phyloP scores from a whole-genome alignment of 2,113 vertebrate species.

The Manacus vitellinus region DNA sequence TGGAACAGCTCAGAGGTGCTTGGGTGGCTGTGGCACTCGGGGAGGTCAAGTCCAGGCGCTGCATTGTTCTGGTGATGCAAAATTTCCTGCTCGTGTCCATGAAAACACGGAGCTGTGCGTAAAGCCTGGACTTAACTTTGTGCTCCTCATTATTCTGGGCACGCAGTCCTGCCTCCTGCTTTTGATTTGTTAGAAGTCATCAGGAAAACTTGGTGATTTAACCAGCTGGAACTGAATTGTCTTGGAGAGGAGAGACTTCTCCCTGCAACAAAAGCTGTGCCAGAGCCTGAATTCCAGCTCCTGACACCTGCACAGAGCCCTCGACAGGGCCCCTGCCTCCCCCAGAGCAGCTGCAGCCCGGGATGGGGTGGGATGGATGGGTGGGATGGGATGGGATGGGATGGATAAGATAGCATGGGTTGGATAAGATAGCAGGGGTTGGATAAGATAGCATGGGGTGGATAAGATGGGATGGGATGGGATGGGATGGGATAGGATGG shows the following conservation, averaged over 20 bases:
- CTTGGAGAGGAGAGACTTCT: neutral
- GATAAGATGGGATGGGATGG: neutral
- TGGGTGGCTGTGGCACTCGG: conserved; percentile 54
- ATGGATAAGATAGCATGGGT: no score
- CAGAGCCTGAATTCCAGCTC: neutral
- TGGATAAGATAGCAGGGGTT: no score
- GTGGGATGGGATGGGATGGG: neutral
- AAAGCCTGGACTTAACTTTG: neutral
- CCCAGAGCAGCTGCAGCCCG: neutral
- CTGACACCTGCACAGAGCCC: neutral
- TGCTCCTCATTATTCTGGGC: neutral
- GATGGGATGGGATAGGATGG: neutral
- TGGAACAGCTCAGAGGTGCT: conserved; percentile 62
- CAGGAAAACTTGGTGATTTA: neutral
- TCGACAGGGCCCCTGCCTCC: neutral
- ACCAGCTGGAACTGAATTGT: neutral
- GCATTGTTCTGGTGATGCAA: conserved; percentile 16
- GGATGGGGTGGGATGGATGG: no score
- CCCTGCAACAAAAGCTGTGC: neutral
- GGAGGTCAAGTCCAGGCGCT: conserved; percentile 39
- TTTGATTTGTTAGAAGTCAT: neutral
- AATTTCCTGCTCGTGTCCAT: neutral
- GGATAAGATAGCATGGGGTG: no score
- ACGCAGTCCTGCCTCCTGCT: neutral
- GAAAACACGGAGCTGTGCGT: neutral